Percentiles rank a stretch among this genome's conserved stretches.
phyloP scores from a whole-genome alignment of 2,888 invertebrate genomes.

The Drosophila quasianomalipes region DNA sequence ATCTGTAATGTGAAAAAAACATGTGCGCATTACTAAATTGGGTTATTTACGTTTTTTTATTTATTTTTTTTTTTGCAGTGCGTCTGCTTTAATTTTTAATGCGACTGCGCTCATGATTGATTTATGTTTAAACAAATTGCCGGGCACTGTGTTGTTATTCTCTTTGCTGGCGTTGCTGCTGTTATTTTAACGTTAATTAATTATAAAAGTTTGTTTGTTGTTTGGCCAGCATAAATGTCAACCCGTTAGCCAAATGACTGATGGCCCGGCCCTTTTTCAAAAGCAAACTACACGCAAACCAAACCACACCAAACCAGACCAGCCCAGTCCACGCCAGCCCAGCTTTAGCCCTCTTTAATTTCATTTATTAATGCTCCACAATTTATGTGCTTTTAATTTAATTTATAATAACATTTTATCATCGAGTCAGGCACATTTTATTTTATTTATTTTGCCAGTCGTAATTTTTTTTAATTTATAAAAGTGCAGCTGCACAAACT shows the following conservation, averaged over 20 bases:
- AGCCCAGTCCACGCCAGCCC: background rate
- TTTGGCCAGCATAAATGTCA: conserved; percentile 63
- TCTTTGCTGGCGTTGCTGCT: conserved; percentile 13
- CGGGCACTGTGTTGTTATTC: conserved; percentile 1
- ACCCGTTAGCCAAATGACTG: conserved; percentile 61
- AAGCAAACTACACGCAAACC: conserved; percentile 1
- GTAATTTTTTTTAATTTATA: conserved; percentile 50
- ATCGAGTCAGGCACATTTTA: conserved; percentile 45
- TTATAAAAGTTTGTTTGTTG: conserved; percentile 72
- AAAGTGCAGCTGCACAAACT: conserved; percentile 60
- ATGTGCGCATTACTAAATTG: conserved; percentile 37
- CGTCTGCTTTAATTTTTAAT: conserved; percentile 60
- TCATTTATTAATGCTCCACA: conserved; percentile 39
- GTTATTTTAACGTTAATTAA: conserved; percentile 72
- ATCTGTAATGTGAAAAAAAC: conserved; percentile 79
- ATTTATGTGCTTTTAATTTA: conserved; percentile 70
- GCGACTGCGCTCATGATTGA: conserved; percentile 64
- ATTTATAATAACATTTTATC: conserved; percentile 69
- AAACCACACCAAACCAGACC: background rate
- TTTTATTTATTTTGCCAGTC: conserved; percentile 31
- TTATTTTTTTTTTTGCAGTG: background rate
- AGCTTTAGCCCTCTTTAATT: background rate
- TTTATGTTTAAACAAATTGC: conserved; percentile 67
- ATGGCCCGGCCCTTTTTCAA: conserved; percentile 38
- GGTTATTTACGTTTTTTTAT: background rate